phyloP scores from a whole-genome alignment of 2,888 invertebrate genomes.

The Megaustenia siamemsis region DNA sequence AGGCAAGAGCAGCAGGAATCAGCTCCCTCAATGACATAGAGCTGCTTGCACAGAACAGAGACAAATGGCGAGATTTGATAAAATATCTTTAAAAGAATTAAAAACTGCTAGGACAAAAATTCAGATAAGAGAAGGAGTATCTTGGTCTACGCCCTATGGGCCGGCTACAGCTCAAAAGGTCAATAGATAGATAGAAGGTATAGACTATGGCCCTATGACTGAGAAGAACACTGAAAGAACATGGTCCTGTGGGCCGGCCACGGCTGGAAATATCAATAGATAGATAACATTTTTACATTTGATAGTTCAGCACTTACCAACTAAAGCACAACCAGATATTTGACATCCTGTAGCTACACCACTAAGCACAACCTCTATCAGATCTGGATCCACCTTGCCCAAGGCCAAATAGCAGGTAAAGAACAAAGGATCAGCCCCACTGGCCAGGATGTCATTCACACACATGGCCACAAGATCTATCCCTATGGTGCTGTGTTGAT shows the following conservation, averaged over 20 bases:
- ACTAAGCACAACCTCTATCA: slow-evolving; percentile 88
- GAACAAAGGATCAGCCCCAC: slow-evolving; percentile 96
- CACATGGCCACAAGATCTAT: slow-evolving; percentile 99
- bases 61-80: too few species aligned
- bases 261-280: too few species aligned
- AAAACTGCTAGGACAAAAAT: too few species aligned
- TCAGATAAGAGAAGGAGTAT: too few species aligned
- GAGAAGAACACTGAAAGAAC: background rate
- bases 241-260: background rate
- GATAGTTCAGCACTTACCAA: slow-evolving; percentile 87
- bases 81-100: too few species aligned
- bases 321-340: slow-evolving; percentile 90
- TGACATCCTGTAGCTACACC: slow-evolving; percentile 94
- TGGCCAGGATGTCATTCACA: slow-evolving; percentile 96
- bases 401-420: slow-evolving; percentile 99
- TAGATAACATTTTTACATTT: too few species aligned
- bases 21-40: too few species aligned
- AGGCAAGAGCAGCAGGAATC: too few species aligned
- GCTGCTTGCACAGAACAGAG: too few species aligned
- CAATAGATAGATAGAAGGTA: too few species aligned
- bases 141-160: too few species aligned
- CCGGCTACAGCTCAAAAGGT: too few species aligned
- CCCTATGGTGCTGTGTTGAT: slow-evolving; percentile 91
- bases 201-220: background rate
- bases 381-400: slow-evolving; percentile 88